Conservation (phyloP, 2,888 invertebrate genomes). For the Cosmorhoe ocellata region DNA sequence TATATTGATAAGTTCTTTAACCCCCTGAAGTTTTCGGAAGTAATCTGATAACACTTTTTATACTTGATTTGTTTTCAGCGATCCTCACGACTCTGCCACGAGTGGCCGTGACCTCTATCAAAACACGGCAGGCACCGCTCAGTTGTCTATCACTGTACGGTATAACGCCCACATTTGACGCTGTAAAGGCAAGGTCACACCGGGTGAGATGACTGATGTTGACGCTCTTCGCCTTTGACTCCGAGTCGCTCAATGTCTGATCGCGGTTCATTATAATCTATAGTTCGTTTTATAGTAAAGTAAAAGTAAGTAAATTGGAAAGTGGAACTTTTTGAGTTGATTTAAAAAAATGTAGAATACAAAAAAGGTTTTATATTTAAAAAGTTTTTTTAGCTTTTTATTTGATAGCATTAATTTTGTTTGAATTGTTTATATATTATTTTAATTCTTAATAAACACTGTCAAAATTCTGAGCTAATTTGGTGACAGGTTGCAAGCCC, state of each 20-base stretch:
- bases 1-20: too few species aligned
- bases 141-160: constrained; percentile 42
- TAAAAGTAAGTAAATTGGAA: neutral
- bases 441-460: too few species aligned
- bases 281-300: constrained; percentile 46
- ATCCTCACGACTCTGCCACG: neutral
- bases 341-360: neutral
- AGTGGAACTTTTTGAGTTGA: neutral
- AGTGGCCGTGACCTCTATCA: constrained; percentile 4
- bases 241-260: constrained; percentile 65
- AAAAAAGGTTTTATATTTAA: too few species aligned
- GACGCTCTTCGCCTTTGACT: constrained; percentile 77
- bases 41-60: too few species aligned
- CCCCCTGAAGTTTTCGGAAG: too few species aligned
- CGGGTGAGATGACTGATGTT: constrained; percentile 69
- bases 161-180: constrained; percentile 27
- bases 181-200: constrained; percentile 62
- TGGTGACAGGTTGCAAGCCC: too few species aligned
- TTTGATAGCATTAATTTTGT: too few species aligned
- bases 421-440: too few species aligned
- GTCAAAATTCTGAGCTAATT: too few species aligned
- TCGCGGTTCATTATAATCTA: constrained; percentile 50
- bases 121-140: constrained; percentile 27
- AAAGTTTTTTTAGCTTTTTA: too few species aligned
- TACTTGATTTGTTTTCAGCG: too few species aligned